Base-by-base conservation (phyloP, 1,140 invertebrate genomes). In the Aphidius ervi region DNA sequence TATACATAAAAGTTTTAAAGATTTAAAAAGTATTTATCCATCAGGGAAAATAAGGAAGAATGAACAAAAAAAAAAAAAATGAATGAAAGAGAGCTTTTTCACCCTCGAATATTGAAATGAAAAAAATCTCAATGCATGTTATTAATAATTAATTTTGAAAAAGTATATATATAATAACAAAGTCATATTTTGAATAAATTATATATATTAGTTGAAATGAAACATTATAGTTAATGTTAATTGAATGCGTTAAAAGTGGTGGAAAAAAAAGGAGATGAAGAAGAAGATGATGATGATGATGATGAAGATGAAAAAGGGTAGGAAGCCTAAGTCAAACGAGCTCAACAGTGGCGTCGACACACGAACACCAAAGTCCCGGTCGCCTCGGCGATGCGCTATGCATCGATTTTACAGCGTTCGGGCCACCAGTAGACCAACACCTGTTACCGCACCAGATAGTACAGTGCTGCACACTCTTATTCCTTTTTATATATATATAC, bases 381-480 rank as follows among this genome's bases (percentile, higher is more conserved):
- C 59, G 61, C 58, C 54, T 58, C 58, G 61, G 58, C 55, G 56
- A 62, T 63, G 62, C 60, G 56, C 58, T 37, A 60, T 63, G 61
- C 73, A 75, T 75, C 71, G 73, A 74, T 75, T 74, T 74, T 75
- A 68, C 68, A 68, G 68, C n/a, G 67, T 68, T 68, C 65, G 66
- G 69, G 67, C 68, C 70, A 71, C 68, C 70, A 70, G 23, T 31
- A 31, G 71, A 73, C 71, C 70, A 75, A 75, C 74, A 75, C 74
- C 74, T 75, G 74, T 75, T 75, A 75, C 74, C 71, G 73, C 52
- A 56, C 58, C 9, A 57, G 65, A 56, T 47, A 67, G 52, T 62
- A 62, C 54, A 52, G 61, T 52, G 63, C 58, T 45, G 42, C 59
- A 43, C 16, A 53, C 57, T 40, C 50, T 37, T 16, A 59, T 45